These are phyloP conservation scores for Nomada ferruginata DNA, from an alignment of 2,888 invertebrate species.

Conservation along the genomic window DNA sequence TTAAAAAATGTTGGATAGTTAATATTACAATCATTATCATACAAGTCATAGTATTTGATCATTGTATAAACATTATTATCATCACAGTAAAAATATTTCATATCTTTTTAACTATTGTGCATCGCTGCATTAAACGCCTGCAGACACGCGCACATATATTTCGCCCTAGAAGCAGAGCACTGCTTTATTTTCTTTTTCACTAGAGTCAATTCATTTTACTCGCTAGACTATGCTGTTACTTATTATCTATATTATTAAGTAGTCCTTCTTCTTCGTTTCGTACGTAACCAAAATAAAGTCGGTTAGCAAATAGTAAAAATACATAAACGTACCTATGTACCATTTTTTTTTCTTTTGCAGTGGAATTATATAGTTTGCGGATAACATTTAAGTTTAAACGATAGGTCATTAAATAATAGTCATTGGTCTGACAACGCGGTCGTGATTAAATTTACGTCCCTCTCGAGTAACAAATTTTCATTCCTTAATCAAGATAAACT, in stretches of 20 bases:
- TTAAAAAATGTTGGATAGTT: constrained; percentile 77
- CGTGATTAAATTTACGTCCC: constrained; percentile 70
- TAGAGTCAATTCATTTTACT: constrained; percentile 72
- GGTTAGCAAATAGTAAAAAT: constrained; percentile 79
- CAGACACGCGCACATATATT: constrained; percentile 58
- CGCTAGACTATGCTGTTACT: constrained; percentile 63
- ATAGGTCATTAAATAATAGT: constrained; percentile 80
- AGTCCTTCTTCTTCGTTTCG: constrained; percentile 77
- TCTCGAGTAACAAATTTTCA: constrained; percentile 57
- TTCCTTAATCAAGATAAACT: constrained; percentile 57
- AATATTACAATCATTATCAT: constrained; percentile 79
- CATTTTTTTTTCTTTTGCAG: constrained; percentile 51
- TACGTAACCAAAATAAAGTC: constrained; percentile 78
- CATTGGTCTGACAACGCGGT: constrained; percentile 82
- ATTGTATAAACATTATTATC: constrained; percentile 84
- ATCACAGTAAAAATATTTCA: constrained; percentile 84
- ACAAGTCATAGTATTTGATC: constrained; percentile 81
- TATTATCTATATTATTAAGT: constrained; percentile 75
- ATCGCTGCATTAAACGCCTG: constrained; percentile 61
- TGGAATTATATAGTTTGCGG: constrained; percentile 69
- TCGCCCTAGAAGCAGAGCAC: constrained; percentile 63
- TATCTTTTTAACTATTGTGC: constrained; percentile 77
- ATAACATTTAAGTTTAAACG: constrained; percentile 73
- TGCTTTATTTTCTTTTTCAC: constrained; percentile 60
- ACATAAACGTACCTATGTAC: constrained; percentile 74